A percentile compares a stretch with the other conserved stretches of the same genome.
These are phyloP conservation scores for Fragum whitleyi DNA, from an alignment of 2,888 invertebrate genomes.

Conservation along the genomic window DNA sequence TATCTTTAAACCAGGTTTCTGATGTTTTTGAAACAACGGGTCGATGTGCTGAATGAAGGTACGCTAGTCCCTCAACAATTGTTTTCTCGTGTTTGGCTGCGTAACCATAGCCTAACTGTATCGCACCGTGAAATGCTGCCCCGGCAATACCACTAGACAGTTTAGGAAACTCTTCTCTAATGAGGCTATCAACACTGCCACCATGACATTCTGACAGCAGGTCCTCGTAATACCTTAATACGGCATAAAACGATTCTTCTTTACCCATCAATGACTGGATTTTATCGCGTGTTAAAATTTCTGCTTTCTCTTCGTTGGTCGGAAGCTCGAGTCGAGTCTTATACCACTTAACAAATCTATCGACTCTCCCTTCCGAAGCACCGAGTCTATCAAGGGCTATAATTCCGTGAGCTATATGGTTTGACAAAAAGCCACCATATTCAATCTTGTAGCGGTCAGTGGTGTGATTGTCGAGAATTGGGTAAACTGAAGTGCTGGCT, in stretches of 20 bases:
- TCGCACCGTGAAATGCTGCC: slow-evolving; percentile 59
- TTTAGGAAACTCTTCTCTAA: slow-evolving; percentile 55
- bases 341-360: slow-evolving; percentile 54
- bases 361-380: slow-evolving; percentile 35
- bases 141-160: slow-evolving; percentile 51
- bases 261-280: slow-evolving; percentile 46
- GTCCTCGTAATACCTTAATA: slow-evolving; percentile 41
- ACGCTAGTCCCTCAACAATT: slow-evolving; percentile 60
- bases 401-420: slow-evolving; percentile 59
- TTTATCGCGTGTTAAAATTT: slow-evolving; percentile 22
- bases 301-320: slow-evolving; percentile 21
- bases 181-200: slow-evolving; percentile 44
- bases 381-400: slow-evolving; percentile 59
- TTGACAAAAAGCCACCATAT: slow-evolving; percentile 46
- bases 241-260: slow-evolving; percentile 46
- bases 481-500: neutral
- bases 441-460: slow-evolving; percentile 57
- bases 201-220: slow-evolving; percentile 25
- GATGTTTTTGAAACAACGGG: slow-evolving; percentile 40
- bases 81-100: slow-evolving; percentile 34
- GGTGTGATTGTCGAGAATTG: slow-evolving; percentile 33
- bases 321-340: slow-evolving; percentile 35
- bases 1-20: slow-evolving; percentile 4
- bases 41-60: slow-evolving; percentile 52
- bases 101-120: slow-evolving; percentile 64